phyloP scores from a whole-genome alignment of 2,888 invertebrate species.

The Catocala nupta region DNA sequence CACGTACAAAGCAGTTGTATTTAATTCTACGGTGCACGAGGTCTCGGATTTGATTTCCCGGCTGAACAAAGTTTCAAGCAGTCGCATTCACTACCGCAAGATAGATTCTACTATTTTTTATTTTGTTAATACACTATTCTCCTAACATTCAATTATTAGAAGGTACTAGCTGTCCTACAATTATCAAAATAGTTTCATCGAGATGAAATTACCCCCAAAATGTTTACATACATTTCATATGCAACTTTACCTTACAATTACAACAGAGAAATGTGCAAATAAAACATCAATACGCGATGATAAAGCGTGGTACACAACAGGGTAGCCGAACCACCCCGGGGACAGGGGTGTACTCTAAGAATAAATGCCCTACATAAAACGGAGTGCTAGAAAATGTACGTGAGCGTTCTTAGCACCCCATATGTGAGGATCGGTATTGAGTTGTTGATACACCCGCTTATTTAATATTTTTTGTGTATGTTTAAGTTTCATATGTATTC shows the following conservation, averaged over 20 bases:
- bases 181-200: too few species aligned
- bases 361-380: slow-evolving; percentile 86
- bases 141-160: too few species aligned
- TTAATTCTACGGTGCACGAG: too few species aligned
- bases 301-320: slow-evolving; percentile 70
- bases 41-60: too few species aligned
- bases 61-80: too few species aligned
- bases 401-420: slow-evolving; percentile 82
- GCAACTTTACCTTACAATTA: slow-evolving; percentile 29
- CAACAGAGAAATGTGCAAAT: slow-evolving; percentile 54
- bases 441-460: slow-evolving; percentile 52
- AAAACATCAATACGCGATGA: slow-evolving; percentile 70
- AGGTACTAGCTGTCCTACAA: too few species aligned
- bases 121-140: too few species aligned
- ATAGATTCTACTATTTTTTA: too few species aligned
- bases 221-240: neutral
- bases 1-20: too few species aligned
- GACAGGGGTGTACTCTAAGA: slow-evolving; percentile 74
- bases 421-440: slow-evolving; percentile 62
- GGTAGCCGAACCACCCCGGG: slow-evolving; percentile 64
- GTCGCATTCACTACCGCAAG: too few species aligned
- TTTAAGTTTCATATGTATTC: too few species aligned
- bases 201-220: too few species aligned
- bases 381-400: slow-evolving; percentile 86
- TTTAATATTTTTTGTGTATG: neutral